A percentile compares a stretch with the other conserved stretches of the same genome.
Evolutionary conservation across 2,888 invertebrate species (phyloP).

Genomic region (Limnephilus rhombicus): DNA sequence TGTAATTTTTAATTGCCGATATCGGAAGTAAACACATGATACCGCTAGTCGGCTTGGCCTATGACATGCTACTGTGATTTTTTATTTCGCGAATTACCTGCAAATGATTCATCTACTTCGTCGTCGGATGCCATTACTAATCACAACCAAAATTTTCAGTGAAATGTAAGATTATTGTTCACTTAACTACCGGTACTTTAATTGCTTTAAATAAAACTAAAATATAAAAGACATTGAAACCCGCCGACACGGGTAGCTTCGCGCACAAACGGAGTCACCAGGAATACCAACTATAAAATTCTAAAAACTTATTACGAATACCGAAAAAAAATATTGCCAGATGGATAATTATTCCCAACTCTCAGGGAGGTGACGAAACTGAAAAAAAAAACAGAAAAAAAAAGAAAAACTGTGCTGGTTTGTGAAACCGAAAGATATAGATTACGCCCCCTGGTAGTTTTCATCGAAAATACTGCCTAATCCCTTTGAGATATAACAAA

Average conservation of each 20-base stretch:
- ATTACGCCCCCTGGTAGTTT: no score
- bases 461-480: no score
- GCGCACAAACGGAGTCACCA: conserved; percentile 64
- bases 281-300: conserved; percentile 57
- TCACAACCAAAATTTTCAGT: conserved; percentile 62
- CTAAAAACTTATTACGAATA: conserved; percentile 44
- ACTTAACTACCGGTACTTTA: conserved; percentile 49
- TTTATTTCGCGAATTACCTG: conserved; percentile 83
- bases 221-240: conserved; percentile 56
- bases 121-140: conserved; percentile 89
- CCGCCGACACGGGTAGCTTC: conserved; percentile 63
- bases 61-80: conserved; percentile 76
- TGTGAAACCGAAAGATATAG: no score
- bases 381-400: no score
- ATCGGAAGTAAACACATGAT: conserved; percentile 80
- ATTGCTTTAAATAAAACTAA: conserved; percentile 56
- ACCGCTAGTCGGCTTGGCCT: conserved; percentile 79
- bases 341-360: conserved; percentile 3
- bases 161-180: conserved; percentile 45
- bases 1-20: conserved; percentile 77
- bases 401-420: no score
- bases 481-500: no score
- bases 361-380: neutral
- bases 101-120: conserved; percentile 91
- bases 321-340: conserved; percentile 30